Base-by-base conservation (phyloP, 2,113 vertebrate genomes). In the Microcebus griseorufus region DNA sequence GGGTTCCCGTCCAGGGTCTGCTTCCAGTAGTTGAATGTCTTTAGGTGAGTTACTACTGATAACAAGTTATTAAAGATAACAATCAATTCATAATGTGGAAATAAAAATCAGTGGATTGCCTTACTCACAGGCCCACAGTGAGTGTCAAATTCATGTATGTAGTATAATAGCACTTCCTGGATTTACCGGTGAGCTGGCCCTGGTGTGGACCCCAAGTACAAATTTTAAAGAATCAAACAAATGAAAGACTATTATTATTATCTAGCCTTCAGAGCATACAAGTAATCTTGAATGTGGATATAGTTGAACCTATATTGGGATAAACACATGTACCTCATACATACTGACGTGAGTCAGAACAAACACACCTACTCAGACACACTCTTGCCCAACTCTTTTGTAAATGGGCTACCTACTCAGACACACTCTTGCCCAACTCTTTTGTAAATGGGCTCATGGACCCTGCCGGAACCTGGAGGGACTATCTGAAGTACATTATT, bases 221-320 rank as follows among this genome's bases (percentile, higher is more conserved):
- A 60, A 86, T 67, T 39, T 72, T 76, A 84, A 95, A 81, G 51
- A 98, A 80, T 53, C 69, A 75, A 93, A 90, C 45, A 79, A 69
- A 88, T 62, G 27, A 88, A 79, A 91, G 22, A n/a, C 4, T 29
- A 76, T 48, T 51, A 53, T 51, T 79, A 79, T 67, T 29, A 60
- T 79, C 55, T 91, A 39, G 6, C 80, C n/a, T 72, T 91, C 16
- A 79, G 20, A 37, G 62, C 20, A 72, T 75, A 14, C 32, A 84
- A 83, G 75, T 84, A 27, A 73, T 80, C 48, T 48, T 82, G 45
- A 86, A 55, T 25, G 25, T 86, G 27, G 17, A 42, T 39, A 16
- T 13, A 2, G 67, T 83, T 42, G 60, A 89, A 75, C 18, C 76
- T 8, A 22, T 55, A 64, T 58, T 92, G 37, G 23, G 58, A 75